Evolutionary conservation across 2,113 vertebrate genomes (phyloP), one percentile per base, ranked within the genome.

Genomic region (Condylura cristata): DNA sequence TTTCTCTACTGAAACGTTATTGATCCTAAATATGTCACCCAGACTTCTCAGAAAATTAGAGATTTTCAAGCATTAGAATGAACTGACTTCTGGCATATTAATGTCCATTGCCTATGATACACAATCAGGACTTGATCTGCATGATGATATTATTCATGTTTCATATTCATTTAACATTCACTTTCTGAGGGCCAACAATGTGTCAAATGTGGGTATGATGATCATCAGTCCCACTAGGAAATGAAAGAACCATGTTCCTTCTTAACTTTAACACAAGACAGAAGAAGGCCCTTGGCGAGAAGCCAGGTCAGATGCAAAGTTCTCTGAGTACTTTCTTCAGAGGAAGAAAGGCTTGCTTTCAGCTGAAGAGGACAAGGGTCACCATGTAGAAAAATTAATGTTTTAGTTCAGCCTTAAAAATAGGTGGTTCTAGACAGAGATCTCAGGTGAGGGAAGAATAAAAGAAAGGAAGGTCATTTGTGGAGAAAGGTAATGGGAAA

Each of bases 361-460:
- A 11, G 34, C 8, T 39, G 14, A 58, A 48, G 76, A 82, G 41
- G 60, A n/a, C 34, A 24, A 22, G 17, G 30, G 28, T 75, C 79
- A 78, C 24, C 20, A 6, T 8, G 7, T 1, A 82, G 46, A 51
- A 39, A 14, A 39, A 51, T 18, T 14, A 24, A 44, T 41, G 7
- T 65, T 84, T 83, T 32, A 34, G 6, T 18, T 20, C 22, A 90
- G 13, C 4, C 53, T 89, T 91, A 39, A 71, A 91, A 37, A 20
- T 51, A 39, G 39, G 28, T 12, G 68, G 41, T 28, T 60, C 14
- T 53, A 72, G 12, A 51, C 4, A 44, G 34, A 10, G 26, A 32
- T 5, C 1, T 3, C 1, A 22, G 10, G 10, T 32, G 58, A 78
- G 8, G 2, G 5, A 0, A 11, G 5, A 44, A 22, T 9, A 2